These are phyloP conservation scores for Pectinophora gossypiella DNA, from an alignment of 1,140 invertebrate genomes.

Conservation along the genomic window DNA sequence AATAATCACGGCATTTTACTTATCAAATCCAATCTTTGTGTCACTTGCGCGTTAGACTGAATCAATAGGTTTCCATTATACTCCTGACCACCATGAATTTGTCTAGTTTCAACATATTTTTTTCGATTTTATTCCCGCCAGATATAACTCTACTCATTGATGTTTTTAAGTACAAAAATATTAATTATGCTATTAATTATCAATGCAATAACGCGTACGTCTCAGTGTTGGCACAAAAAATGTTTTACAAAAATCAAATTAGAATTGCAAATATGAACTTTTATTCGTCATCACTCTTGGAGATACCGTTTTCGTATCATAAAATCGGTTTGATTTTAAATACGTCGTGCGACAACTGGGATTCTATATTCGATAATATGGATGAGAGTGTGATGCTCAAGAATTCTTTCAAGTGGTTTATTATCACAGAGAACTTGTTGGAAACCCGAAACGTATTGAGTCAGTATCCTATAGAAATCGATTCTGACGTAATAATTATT, in stretches of 20 bases:
- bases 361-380: slow-evolving; percentile 13
- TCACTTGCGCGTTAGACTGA: slow-evolving; percentile 4
- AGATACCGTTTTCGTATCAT: slow-evolving; percentile 1
- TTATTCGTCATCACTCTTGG: not conserved
- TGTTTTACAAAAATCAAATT: slow-evolving; percentile 21
- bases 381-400: slow-evolving; percentile 11
- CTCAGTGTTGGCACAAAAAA: slow-evolving; percentile 21
- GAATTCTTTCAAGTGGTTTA: slow-evolving; percentile 27
- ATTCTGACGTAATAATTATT: slow-evolving; percentile 42
- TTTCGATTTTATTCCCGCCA: slow-evolving; percentile 12
- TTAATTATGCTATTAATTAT: slow-evolving; percentile 31
- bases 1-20: slow-evolving; percentile 25
- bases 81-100: slow-evolving; percentile 6
- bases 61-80: slow-evolving; percentile 5
- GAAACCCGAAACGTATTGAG: slow-evolving; percentile 22
- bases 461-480: slow-evolving; percentile 34
- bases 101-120: slow-evolving; percentile 1
- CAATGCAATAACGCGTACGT: slow-evolving; percentile 27
- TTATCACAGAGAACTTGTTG: slow-evolving; percentile 27
- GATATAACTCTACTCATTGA: slow-evolving; percentile 23
- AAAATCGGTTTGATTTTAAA: slow-evolving; percentile 41
- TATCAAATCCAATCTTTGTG: slow-evolving; percentile 13
- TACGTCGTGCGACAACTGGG: slow-evolving; percentile 37
- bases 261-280: slow-evolving; percentile 10
- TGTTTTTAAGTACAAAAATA: slow-evolving; percentile 39